Conservation (phyloP, 1,140 invertebrate species). For the Reticulitermes speratus region DNA sequence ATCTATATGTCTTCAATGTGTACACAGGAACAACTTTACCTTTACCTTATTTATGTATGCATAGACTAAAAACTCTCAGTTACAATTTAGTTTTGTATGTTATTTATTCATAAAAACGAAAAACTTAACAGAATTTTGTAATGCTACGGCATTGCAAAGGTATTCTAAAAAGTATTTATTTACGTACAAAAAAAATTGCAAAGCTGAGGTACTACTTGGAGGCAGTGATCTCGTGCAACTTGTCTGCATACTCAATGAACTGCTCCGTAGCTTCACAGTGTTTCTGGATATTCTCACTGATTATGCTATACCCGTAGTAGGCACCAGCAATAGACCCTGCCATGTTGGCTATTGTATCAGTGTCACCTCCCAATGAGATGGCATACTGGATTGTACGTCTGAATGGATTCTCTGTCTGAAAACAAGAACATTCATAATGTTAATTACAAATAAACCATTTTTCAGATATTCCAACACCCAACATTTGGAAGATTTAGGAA, state of each 20-base stretch:
- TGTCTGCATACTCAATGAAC: constrained; percentile 53
- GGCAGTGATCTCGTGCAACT: constrained; percentile 44
- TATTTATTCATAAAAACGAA: too few relatives aligned
- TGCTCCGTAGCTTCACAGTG: constrained; percentile 63
- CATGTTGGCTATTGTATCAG: constrained; percentile 80
- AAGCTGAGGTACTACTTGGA: background rate
- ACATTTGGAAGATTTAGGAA: too few relatives aligned
- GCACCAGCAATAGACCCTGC: constrained; percentile 74
- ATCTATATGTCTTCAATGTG: too few relatives aligned
- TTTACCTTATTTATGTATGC: too few relatives aligned
- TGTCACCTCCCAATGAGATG: constrained; percentile 75
- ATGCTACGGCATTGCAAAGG: too few relatives aligned
- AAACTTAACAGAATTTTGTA: too few relatives aligned
- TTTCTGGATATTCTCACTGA: constrained; percentile 57
- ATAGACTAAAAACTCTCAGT: too few relatives aligned
- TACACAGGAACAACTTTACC: too few relatives aligned
- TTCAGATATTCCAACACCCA: too few relatives aligned
- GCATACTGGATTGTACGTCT: constrained; percentile 67
- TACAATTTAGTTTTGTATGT: too few relatives aligned
- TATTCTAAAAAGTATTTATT: too few relatives aligned
- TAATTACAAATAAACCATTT: background rate
- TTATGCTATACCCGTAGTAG: constrained; percentile 62
- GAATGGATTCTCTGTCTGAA: constrained; percentile 55
- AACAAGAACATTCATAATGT: constrained; percentile 21
- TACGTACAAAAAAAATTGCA: too few relatives aligned